Evolutionary conservation across 2,797 vertebrate species (phyloP), one percentile per base, ranked within the genome.

Genomic region (Sciurus vulgaris): DNA sequence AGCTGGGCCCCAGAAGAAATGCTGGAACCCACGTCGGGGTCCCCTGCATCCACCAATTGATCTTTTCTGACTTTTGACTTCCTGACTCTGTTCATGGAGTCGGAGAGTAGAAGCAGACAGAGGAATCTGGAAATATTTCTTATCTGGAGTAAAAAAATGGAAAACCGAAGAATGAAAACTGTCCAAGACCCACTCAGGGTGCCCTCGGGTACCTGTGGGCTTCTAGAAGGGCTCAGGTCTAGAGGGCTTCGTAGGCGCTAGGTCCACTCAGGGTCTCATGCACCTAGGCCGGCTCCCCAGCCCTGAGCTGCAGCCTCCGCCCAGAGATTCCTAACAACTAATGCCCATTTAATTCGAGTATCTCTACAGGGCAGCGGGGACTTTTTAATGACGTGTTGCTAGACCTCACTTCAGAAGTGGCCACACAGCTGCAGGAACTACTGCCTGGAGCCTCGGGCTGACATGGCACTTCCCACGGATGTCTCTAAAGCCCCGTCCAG

Each of bases 41-140:
- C 77, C 96, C 41, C 33, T 63, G 73, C 76, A 61, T 38, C 51
- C 51, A 77, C 0, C 2, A 88, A 26, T 54, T 67, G 61, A 69
- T 38, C 1, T 20, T 86, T 81, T 73, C 81, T 67, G 85, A 49
- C 74, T 63, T 94, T 87, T 74, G 38, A 72, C 1, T 2, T 49
- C 8, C 18, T 41, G 81, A 81, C 54, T 63, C 33, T 78, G 63
- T 47, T 76, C 26, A 24, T 76, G 56, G 35, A 90, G 13, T n/a
- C 90, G 47, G 8, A 56, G 76, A 63, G 28, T 67, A 72, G 84
- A 88, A 96, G 41, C 41, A 70, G 38, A 76, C 30, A 81, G 33
- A 38, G 90, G 35, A 91, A 84, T 85, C 69, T 96, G 70, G 49
- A 85, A 79, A 49, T 81, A 69, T 38, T 93, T 73, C 72, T 96